Evolutionary conservation across 2,113 vertebrate species (phyloP), one percentile per base, ranked within the genome.

Genomic region (Nesogale talazaci): DNA sequence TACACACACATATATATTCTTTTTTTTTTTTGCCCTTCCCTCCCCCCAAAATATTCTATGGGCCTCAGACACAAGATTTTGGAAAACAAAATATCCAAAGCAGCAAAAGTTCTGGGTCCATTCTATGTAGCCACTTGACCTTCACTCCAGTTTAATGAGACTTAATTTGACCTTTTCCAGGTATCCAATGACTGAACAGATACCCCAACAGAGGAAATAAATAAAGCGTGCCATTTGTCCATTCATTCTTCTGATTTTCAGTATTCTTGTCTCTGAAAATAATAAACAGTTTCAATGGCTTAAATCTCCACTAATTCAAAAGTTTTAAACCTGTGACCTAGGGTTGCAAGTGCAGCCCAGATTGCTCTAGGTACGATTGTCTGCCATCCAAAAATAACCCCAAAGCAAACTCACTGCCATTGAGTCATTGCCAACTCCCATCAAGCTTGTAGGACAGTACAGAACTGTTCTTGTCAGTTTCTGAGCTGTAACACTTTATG

Each of bases 141-240:
- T 93, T 92, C 27, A 42, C 7, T 89, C 91, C 88, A 61, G 7
- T 83, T 93, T 83, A 63, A 79, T 29, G 63, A 9, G 57, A 61
- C 59, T 23, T 20, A 23, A 61, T 79, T 89, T 78, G 57, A 16
- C 38, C 65, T 63, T 69, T 75, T 3, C 9, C 4, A 36, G 70
- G 29, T 3, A 0, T 19, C 42, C 11, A 52, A 42, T 56, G 2
- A 10, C 3, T n/a, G 25, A 4, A 2, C 14, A 38, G 7, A 11
- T 61, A n/a, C 22, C 42, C 27, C 29, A 92, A 11, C n/a, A 38
- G 63, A 56, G 4, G 36, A 83, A 31, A 84, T 56, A 88, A 82
- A 3, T 20, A 75, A 61, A 87, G n/a, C 17, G 34, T 4, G 7
- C 0, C 8, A 36, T 76, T 87, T 42, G 70, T 87, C 70, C 38